Conservation (phyloP, 2,797 vertebrate species). For the Limnodromus scolopaceus region DNA sequence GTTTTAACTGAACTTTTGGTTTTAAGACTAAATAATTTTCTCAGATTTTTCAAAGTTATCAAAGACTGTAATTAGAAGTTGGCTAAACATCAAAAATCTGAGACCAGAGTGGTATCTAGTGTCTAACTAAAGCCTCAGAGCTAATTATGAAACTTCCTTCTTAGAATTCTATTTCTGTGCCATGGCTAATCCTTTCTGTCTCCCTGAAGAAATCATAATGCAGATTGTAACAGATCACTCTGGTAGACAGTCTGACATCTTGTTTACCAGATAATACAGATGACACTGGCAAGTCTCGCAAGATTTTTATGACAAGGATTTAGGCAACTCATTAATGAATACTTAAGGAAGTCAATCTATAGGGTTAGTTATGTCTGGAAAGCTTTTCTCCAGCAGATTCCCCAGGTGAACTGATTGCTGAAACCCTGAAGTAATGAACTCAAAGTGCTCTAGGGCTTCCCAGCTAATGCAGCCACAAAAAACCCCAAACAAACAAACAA, state of each 20-base stretch:
- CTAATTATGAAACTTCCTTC: conserved; percentile 54
- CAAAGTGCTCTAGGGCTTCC: not conserved
- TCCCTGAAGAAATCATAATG: conserved; percentile 26
- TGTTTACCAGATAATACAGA: conserved; percentile 24
- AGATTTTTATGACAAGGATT: conserved; percentile 7
- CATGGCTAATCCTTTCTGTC: conserved; percentile 48
- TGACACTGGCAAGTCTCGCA: not conserved
- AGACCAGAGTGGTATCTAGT: not conserved
- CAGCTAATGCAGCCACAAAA: not conserved
- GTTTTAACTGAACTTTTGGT: not conserved
- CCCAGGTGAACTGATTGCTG: not conserved
- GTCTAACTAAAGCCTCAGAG: conserved; percentile 40
- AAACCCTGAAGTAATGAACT: conserved; percentile 4
- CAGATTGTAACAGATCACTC: not conserved
- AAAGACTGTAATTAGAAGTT: conserved; percentile 5
- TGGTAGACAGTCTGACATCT: not conserved
- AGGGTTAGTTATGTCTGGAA: not conserved
- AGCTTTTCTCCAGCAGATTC: not conserved
- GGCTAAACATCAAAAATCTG: conserved; percentile 24
- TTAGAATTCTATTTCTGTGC: conserved; percentile 60
- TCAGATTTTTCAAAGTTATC: not conserved
- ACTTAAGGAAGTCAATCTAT: not conserved
- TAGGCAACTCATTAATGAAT: conserved; percentile 8
- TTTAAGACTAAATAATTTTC: conserved; percentile 12
- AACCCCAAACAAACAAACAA: not conserved